Base-by-base conservation (phyloP, 2,113 vertebrate genomes). In the Indicator maculatus region DNA sequence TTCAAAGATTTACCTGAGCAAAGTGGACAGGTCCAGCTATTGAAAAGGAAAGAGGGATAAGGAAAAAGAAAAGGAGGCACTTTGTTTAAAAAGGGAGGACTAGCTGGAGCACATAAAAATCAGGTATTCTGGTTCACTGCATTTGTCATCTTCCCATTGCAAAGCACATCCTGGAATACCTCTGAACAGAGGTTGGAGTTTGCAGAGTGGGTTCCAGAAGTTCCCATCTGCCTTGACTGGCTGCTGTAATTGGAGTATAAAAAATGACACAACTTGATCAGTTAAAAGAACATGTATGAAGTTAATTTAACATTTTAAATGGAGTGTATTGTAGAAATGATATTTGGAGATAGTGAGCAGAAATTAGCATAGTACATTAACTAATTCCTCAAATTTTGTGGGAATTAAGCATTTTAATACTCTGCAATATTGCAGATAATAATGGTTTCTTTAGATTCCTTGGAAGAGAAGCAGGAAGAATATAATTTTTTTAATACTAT, bases 351-450 rank as follows among this genome's bases (percentile, higher is more conserved):
- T 12, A 91, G 61, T 53, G 74, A 94, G 66, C 14, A 90, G 91
- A 89, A 89, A 86, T 63, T 89, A 59, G 13, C 24, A 50, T 53
- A 89, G 63, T 84, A 77, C 56, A 70, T 95, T 94, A 93, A 75
- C 50, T 88, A 96, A 64, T 84, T 30, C 16, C 65, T 92, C 73
- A 88, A 20, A 64, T 90, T 95, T 97, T 76, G n/a, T 91, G 36
- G 36, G 76, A 95, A 92, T 88, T 85, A 63, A 86, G 38, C 15
- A 86, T 93, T 95, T 89, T 94, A 94, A 95, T 95, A 90, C 53
- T 89, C 74, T 81, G 53, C 44, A 60, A n/a, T 91, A 92, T 38
- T 77, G 9, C 60, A 5, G n/a, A 67, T 65, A 92, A 93, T 85
- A 83, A 47, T 36, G 1, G 72, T 76, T 92, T 15, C 18, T 94